A percentile compares a stretch with the other conserved stretches of the same genome.
Evolutionary conservation across 2,888 invertebrate genomes (phyloP).

Genomic region (Tinea trinotella): DNA sequence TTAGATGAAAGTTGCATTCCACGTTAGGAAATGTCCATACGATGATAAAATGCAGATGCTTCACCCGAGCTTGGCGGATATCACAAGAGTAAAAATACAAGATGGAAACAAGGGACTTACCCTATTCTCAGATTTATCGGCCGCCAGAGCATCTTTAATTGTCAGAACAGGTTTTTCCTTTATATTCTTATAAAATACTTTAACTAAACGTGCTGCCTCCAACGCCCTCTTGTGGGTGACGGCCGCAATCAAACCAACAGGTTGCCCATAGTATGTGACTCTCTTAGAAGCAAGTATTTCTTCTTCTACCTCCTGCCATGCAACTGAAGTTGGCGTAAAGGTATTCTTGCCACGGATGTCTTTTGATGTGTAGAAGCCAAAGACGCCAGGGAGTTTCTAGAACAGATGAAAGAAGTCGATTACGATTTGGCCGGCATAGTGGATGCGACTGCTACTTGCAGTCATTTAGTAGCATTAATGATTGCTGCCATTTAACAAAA

Average conservation of each 20-base stretch:
- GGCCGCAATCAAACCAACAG: slow-evolving; percentile 82
- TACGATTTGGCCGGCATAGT: too few relatives aligned
- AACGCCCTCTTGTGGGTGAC: slow-evolving; percentile 69
- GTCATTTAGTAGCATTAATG: too few relatives aligned
- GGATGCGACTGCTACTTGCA: too few relatives aligned
- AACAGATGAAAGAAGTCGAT: too few relatives aligned
- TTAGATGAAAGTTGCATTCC: too few relatives aligned
- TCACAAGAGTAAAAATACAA: too few relatives aligned
- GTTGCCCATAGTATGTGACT: slow-evolving; percentile 78
- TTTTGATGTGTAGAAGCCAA: slow-evolving; percentile 75
- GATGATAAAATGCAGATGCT: too few relatives aligned
- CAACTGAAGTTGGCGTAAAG: slow-evolving; percentile 55
- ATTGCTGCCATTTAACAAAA: too few relatives aligned
- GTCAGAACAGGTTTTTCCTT: slow-evolving; percentile 46
- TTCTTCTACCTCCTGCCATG: slow-evolving; percentile 47
- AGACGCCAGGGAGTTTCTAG: slow-evolving; percentile 77
- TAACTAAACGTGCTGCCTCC: slow-evolving; percentile 49
- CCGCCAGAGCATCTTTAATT: slow-evolving; percentile 62
- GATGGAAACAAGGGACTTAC: too few relatives aligned
- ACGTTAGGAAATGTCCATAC: too few relatives aligned
- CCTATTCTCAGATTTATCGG: slow-evolving; percentile 49
- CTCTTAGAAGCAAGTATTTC: slow-evolving; percentile 68
- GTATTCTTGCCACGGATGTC: slow-evolving; percentile 81
- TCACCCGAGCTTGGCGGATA: too few relatives aligned
- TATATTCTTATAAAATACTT: slow-evolving; percentile 64